Percentiles rank a stretch among this genome's conserved stretches.
phyloP scores from a whole-genome alignment of 2,797 vertebrate species.

The Clarias platycephalus region DNA sequence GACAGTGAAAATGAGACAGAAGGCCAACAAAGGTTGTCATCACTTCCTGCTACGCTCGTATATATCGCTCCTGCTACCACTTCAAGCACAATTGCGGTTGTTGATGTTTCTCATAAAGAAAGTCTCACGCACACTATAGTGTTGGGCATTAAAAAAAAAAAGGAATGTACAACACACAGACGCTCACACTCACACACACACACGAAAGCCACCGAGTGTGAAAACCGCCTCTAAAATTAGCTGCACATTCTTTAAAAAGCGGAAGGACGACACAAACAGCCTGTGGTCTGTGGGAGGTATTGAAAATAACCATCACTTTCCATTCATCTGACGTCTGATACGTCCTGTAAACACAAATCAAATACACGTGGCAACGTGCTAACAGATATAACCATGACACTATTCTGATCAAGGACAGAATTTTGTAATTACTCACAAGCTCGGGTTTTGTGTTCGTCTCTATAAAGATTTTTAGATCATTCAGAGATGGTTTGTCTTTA shows the following conservation, averaged over 20 bases:
- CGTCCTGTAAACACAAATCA: constrained; percentile 29
- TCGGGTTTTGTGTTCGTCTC: constrained; percentile 4
- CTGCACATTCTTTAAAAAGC: constrained; percentile 69
- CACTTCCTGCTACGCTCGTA: constrained; percentile 62
- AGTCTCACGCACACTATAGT: constrained; percentile 70
- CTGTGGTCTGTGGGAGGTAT: constrained; percentile 44
- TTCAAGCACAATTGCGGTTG: constrained; percentile 73
- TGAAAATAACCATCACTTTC: constrained; percentile 53
- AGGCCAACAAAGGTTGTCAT: constrained; percentile 34
- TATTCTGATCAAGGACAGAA: background rate
- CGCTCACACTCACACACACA: constrained; percentile 4
- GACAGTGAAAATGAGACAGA: background rate
- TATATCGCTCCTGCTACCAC: constrained; percentile 70
- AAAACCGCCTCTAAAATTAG: constrained; percentile 72
- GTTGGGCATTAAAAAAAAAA: constrained; percentile 54
- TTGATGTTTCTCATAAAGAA: constrained; percentile 71
- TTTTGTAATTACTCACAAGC: background rate
- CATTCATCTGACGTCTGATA: constrained; percentile 40
- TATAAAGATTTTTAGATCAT: background rate
- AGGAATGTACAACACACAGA: constrained; percentile 1
- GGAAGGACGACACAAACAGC: constrained; percentile 72
- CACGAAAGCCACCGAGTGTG: constrained; percentile 30
- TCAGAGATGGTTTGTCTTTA: background rate
- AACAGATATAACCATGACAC: background rate
- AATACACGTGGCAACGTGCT: background rate